Conservation (phyloP, 2,888 invertebrate genomes). For the Lasioglossum malachurum region DNA sequence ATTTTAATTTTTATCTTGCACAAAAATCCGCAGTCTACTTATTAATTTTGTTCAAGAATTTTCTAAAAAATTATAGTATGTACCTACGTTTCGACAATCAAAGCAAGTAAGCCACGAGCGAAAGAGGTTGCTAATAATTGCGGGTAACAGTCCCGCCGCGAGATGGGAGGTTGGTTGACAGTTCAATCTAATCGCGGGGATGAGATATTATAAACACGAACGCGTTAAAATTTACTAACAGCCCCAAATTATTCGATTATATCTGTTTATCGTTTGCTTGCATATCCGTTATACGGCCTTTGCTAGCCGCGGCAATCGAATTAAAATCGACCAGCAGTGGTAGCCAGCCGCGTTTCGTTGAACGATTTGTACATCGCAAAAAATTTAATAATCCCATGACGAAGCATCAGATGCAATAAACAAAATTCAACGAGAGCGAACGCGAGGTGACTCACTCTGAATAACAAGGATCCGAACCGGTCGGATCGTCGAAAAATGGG, state of each 20-base stretch:
- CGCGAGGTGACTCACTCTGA: not conserved
- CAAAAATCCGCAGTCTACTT: not conserved
- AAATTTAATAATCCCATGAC: not conserved
- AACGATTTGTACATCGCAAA: not conserved
- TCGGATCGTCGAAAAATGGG: too few species aligned
- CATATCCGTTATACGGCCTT: not conserved
- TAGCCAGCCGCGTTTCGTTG: not conserved
- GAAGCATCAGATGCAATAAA: slow-evolving; percentile 7
- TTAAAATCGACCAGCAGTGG: slow-evolving; percentile 29
- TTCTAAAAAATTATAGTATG: too few species aligned
- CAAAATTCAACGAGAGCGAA: not conserved
- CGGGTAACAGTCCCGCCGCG: not conserved
- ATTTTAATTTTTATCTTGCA: not conserved
- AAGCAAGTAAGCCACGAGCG: not conserved
- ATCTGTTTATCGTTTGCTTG: slow-evolving; percentile 40
- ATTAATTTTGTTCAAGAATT: not conserved
- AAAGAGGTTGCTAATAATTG: not conserved
- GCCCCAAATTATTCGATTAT: slow-evolving; percentile 36
- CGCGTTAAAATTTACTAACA: slow-evolving; percentile 18
- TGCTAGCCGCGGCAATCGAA: slow-evolving; percentile 18
- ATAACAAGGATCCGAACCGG: not conserved
- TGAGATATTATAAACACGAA: slow-evolving; percentile 24
- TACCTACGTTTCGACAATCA: not conserved
- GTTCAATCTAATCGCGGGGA: slow-evolving; percentile 22
- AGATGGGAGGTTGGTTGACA: too few species aligned